Conservation (phyloP, 2,888 invertebrate genomes). For the Melipona beecheii region DNA sequence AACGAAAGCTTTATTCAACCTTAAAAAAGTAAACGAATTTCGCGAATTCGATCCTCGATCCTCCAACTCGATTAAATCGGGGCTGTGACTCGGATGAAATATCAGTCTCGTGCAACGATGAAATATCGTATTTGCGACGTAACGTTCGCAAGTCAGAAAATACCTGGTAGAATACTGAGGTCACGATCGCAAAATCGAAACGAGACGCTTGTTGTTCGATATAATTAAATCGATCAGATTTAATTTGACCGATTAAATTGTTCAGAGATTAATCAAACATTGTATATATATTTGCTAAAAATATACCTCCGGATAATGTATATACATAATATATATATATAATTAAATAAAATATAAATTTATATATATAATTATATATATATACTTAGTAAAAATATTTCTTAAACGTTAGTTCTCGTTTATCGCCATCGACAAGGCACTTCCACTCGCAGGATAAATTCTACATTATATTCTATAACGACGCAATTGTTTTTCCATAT, state of each 20-base stretch:
- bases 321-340: too few species aligned
- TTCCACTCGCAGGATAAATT: too few species aligned
- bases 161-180: background rate
- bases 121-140: background rate
- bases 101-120: background rate
- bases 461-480: too few species aligned
- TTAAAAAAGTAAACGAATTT: conserved; percentile 22
- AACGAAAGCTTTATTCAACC: background rate
- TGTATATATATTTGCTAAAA: too few species aligned
- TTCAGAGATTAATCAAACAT: background rate
- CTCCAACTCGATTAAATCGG: background rate
- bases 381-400: too few species aligned
- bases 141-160: background rate
- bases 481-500: too few species aligned
- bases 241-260: background rate
- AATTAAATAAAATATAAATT: too few species aligned
- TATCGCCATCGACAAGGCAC: too few species aligned
- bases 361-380: too few species aligned
- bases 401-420: too few species aligned
- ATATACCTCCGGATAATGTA: too few species aligned
- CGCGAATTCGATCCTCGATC: conserved; percentile 1
- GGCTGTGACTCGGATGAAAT: too few species aligned
- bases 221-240: background rate
- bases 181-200: background rate
- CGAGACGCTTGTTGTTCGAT: background rate